Evolutionary conservation across 1,140 invertebrate genomes (phyloP).

Genomic region (Pogonomyrmex barbatus): DNA sequence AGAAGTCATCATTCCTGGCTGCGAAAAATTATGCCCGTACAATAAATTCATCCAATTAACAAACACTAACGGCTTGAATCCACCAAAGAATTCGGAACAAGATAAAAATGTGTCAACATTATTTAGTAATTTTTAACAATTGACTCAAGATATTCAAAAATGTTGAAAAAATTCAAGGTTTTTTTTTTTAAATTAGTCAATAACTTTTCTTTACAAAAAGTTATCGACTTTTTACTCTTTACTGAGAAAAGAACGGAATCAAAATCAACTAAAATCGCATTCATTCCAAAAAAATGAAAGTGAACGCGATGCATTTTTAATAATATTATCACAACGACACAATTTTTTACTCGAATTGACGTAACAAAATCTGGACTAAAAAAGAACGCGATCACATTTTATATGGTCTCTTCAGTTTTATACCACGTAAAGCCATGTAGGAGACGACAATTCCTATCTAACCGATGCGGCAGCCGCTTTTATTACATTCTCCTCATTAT

Average conservation of each 20-base stretch:
- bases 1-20: conserved; percentile 17
- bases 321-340: neutral
- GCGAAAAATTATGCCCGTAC: conserved; percentile 29
- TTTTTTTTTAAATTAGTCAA: neutral
- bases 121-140: neutral
- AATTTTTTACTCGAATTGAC: neutral
- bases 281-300: neutral
- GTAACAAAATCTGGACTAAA: neutral
- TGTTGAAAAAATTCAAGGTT: neutral
- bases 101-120: too few relatives aligned
- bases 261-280: neutral
- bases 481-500: conserved; percentile 53
- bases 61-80: too few relatives aligned
- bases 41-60: conserved; percentile 34
- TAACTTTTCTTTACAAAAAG: too few relatives aligned
- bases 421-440: neutral
- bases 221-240: too few relatives aligned
- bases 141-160: neutral
- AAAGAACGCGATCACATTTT: neutral
- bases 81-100: too few relatives aligned
- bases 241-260: neutral
- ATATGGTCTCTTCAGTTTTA: neutral
- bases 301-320: neutral
- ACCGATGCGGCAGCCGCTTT: neutral
- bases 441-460: neutral